These are phyloP conservation scores for Drosophila suboccidentalis DNA, from an alignment of 2,888 invertebrate genomes.

Conservation along the genomic window DNA sequence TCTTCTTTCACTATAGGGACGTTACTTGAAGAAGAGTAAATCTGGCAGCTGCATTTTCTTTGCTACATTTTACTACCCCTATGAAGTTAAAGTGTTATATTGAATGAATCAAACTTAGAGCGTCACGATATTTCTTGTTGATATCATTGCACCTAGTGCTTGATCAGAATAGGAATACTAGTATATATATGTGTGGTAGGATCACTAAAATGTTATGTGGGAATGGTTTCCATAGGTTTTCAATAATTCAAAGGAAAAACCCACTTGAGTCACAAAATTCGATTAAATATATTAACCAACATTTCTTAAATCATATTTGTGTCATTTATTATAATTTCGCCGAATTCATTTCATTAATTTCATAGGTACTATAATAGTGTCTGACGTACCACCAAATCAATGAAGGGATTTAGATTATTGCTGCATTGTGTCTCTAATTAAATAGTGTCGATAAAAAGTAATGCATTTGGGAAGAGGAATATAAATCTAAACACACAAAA, in stretches of 20 bases:
- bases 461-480: not conserved
- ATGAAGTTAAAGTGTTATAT: not conserved
- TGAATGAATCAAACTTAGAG: not conserved
- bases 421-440: not conserved
- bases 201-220: not conserved
- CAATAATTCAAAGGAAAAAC: not conserved
- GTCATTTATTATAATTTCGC: not conserved
- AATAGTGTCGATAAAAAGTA: not conserved
- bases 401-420: no score
- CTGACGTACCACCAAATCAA: not conserved
- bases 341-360: not conserved
- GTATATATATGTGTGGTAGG: not conserved
- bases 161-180: not conserved
- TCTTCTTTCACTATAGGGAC: not conserved
- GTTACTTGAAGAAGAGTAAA: not conserved
- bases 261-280: not conserved
- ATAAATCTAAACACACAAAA: not conserved
- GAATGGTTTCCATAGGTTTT: not conserved
- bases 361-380: not conserved
- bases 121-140: not conserved
- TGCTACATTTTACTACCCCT: slow-evolving; percentile 17
- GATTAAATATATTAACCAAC: not conserved
- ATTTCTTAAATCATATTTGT: not conserved
- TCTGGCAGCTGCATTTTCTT: slow-evolving; percentile 42
- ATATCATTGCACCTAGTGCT: not conserved